These are phyloP conservation scores for Portunus trituberculatus DNA, from an alignment of 1,140 invertebrate genomes.

Conservation along the genomic window DNA sequence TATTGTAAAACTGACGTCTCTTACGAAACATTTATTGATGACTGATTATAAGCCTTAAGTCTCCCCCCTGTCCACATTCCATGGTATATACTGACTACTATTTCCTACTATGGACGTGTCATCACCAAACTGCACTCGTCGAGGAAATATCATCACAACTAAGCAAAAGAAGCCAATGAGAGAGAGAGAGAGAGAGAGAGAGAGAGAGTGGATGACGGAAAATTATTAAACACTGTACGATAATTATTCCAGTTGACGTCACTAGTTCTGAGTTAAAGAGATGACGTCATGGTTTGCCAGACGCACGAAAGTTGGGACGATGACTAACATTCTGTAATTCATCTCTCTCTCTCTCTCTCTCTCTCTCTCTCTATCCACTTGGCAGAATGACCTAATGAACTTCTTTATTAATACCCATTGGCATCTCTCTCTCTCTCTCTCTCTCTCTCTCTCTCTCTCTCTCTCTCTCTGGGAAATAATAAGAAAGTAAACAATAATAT, in stretches of 20 bases:
- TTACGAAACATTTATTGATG: no score
- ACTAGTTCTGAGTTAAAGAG: background rate
- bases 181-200: slow-evolving; percentile 43
- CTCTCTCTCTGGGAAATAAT: background rate
- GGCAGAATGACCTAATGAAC: background rate
- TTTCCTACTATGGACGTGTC: no score
- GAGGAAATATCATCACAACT: no score
- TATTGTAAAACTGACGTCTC: no score
- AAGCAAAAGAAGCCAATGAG: no score
- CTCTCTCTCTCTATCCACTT: background rate
- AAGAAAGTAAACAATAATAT: background rate
- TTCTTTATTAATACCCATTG: background rate
- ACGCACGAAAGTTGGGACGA: background rate
- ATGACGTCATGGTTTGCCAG: background rate
- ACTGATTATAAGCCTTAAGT: no score
- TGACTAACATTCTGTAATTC: no score
- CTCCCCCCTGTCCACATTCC: no score
- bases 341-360: no score
- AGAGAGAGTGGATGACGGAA: slow-evolving; percentile 12
- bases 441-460: slow-evolving; percentile 48
- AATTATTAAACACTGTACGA: background rate
- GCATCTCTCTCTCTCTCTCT: slow-evolving; percentile 42
- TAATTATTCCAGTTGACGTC: background rate
- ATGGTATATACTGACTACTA: no score
- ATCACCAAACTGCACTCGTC: no score